These are phyloP conservation scores for Hyles euphorbiae DNA, from an alignment of 1,140 invertebrate species.

Conservation along the genomic window DNA sequence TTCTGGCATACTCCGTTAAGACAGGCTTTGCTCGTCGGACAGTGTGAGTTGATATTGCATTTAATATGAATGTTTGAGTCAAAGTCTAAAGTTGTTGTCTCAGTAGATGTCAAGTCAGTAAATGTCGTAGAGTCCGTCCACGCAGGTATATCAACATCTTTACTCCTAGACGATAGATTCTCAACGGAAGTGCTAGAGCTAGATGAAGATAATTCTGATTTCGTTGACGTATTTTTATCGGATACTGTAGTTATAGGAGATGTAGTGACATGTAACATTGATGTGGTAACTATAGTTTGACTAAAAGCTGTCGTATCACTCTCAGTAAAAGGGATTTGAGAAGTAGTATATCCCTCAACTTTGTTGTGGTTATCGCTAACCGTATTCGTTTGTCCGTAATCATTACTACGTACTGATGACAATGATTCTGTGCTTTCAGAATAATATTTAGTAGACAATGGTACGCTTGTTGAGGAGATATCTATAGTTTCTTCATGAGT, in stretches of 20 bases:
- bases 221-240: constrained; percentile 3
- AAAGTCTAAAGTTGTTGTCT: constrained; percentile 36
- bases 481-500: no score
- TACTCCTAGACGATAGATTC: constrained; percentile 57
- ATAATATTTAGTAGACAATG: no score
- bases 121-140: constrained; percentile 61
- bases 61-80: constrained; percentile 56
- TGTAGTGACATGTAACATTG: neutral
- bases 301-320: neutral
- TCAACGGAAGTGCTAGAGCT: constrained; percentile 46
- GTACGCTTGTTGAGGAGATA: no score
- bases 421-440: neutral
- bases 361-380: no score
- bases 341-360: no score
- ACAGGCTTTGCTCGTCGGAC: constrained; percentile 80
- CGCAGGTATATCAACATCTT: constrained; percentile 62
- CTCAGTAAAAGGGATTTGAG: no score
- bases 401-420: no score
- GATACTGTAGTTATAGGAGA: neutral
- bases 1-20: constrained; percentile 82
- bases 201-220: constrained; percentile 30
- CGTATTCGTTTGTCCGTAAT: no score
- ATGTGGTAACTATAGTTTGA: neutral
- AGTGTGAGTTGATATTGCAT: constrained; percentile 82
- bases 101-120: constrained; percentile 49